Conservation (phyloP, 2,797 vertebrate genomes). For the Adrianichthys oophorus region DNA sequence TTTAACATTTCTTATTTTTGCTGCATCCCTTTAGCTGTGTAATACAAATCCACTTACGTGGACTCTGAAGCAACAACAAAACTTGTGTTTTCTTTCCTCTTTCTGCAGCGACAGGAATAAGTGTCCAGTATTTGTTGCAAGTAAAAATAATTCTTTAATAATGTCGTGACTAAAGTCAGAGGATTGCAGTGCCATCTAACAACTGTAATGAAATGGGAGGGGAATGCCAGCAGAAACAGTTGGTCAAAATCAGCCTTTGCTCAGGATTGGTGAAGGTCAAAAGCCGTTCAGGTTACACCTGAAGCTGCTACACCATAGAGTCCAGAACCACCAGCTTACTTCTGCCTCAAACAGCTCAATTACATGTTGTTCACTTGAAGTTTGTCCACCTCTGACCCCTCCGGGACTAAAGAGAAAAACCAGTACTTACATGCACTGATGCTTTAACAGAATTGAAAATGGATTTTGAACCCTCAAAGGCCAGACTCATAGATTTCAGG, state of each 20-base stretch:
- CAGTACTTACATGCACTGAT: constrained; percentile 25
- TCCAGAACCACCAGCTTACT: constrained; percentile 41
- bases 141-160: too few species aligned
- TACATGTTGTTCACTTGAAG: constrained; percentile 35
- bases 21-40: too few species aligned
- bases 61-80: too few species aligned
- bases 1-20: too few species aligned
- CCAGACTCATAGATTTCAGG: constrained; percentile 5
- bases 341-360: constrained; percentile 42
- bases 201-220: too few species aligned
- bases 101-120: too few species aligned
- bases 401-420: constrained; percentile 6
- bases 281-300: constrained; percentile 48
- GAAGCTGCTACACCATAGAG: constrained; percentile 21
- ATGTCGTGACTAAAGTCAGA: too few species aligned
- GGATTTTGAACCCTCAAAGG: constrained; percentile 12
- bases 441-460: constrained; percentile 20
- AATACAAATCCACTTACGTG: too few species aligned
- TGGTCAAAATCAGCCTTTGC: constrained; percentile 44
- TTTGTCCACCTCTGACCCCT: constrained; percentile 22
- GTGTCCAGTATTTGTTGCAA: too few species aligned
- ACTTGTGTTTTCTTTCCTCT: too few species aligned
- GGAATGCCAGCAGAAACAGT: constrained; percentile 1
- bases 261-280: constrained; percentile 38
- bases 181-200: too few species aligned